Conservation (phyloP, 2,888 invertebrate species). For the Augiades crinisus region DNA sequence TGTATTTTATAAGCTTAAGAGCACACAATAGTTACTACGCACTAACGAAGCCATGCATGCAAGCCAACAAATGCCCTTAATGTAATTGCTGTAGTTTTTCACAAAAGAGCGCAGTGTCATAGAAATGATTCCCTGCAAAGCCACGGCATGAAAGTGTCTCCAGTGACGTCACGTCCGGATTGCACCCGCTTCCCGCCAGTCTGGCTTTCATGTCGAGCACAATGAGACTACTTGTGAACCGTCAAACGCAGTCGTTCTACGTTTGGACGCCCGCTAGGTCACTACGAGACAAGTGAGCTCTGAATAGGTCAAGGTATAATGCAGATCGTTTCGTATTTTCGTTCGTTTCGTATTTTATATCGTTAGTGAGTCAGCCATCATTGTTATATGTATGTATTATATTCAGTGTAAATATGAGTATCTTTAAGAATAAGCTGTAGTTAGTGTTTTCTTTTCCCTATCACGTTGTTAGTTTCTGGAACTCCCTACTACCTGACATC, state of each 20-base stretch:
- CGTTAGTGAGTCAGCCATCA: no score
- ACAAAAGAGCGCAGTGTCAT: conserved; percentile 8
- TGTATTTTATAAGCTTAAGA: no score
- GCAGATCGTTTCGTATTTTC: background rate
- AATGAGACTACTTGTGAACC: conserved; percentile 9
- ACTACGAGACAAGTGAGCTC: background rate
- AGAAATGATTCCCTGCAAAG: conserved; percentile 19
- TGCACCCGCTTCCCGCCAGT: conserved; percentile 10
- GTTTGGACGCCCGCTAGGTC: background rate
- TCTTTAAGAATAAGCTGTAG: no score
- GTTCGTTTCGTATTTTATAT: no score
- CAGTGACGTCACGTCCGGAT: conserved; percentile 22
- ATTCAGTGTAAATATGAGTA: no score
- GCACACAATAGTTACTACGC: no score
- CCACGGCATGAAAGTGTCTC: conserved; percentile 4
- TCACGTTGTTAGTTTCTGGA: no score
- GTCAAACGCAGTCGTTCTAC: conserved; percentile 9
- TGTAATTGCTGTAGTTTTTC: conserved; percentile 18
- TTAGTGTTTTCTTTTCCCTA: no score
- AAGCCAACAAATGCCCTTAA: conserved; percentile 8
- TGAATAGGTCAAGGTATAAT: conserved; percentile 3
- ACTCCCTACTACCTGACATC: no score
- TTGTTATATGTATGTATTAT: no score
- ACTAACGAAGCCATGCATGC: conserved; percentile 13
- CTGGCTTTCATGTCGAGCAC: conserved; percentile 10